phyloP scores from a whole-genome alignment of 1,140 invertebrate species.

The Drosophila pseudoobscura region DNA sequence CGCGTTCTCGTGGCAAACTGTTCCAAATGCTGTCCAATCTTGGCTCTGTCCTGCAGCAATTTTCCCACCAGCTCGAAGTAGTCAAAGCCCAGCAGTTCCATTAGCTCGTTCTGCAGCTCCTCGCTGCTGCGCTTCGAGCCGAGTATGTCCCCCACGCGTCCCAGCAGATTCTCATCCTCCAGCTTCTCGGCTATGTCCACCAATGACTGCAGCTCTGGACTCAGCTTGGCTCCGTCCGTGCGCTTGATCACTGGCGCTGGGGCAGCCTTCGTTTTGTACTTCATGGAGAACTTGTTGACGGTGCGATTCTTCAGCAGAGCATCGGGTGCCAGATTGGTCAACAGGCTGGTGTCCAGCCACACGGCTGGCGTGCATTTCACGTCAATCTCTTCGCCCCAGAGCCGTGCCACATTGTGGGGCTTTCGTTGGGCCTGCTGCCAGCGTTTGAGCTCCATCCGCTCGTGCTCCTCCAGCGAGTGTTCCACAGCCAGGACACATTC shows the following conservation, averaged over 20 bases:
- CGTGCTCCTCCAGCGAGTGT: conserved; percentile 62
- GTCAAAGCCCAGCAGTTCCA: conserved; percentile 93
- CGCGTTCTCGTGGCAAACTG: conserved; percentile 74
- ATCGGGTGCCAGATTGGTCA: conserved; percentile 60
- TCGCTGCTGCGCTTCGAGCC: conserved; percentile 87
- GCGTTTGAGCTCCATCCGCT: conserved; percentile 51
- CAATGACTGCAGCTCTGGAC: conserved; percentile 82
- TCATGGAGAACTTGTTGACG: conserved; percentile 68
- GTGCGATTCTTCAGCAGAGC: conserved; percentile 55
- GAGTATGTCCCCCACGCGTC: conserved; percentile 86
- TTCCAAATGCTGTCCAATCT: conserved; percentile 85
- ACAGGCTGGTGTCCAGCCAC: conserved; percentile 51
- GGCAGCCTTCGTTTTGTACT: conserved; percentile 79
- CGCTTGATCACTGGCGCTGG: conserved; percentile 59
- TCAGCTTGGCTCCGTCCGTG: conserved; percentile 58
- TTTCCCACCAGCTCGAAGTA: conserved; percentile 93
- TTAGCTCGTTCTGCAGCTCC: conserved; percentile 93
- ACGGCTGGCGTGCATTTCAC: conserved; percentile 30
- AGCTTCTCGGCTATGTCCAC: conserved; percentile 74
- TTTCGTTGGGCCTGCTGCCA: conserved; percentile 55
- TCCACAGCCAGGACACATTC: conserved; percentile 51
- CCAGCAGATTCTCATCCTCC: conserved; percentile 86
- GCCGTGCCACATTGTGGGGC: conserved; percentile 9
- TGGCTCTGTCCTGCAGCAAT: conserved; percentile 89
- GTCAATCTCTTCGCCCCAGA: conserved; percentile 68